Conservation (phyloP, 1,140 invertebrate genomes). For the Drosophila parabipectinata region DNA sequence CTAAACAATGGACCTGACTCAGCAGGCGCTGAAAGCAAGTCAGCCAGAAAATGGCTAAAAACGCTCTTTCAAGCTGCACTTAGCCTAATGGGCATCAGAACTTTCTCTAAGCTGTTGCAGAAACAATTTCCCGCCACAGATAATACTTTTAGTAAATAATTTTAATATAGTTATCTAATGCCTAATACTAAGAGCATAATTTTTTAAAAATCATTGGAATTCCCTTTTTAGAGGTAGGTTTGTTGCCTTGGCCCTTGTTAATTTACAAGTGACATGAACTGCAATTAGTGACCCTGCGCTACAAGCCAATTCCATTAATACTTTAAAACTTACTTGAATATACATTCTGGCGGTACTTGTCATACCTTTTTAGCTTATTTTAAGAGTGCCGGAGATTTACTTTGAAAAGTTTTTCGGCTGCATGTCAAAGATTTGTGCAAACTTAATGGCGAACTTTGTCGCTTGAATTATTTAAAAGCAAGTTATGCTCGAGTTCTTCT, state of each 20-base stretch:
- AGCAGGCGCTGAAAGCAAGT: conserved; percentile 20
- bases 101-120: not conserved
- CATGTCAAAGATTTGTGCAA: conserved; percentile 41
- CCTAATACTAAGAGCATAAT: too few species aligned
- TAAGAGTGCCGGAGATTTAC: conserved; percentile 8
- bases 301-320: conserved; percentile 17
- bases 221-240: not conserved
- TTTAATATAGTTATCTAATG: too few species aligned
- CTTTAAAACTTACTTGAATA: conserved; percentile 6
- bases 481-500: conserved; percentile 6
- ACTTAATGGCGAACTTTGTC: conserved; percentile 32
- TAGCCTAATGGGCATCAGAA: not conserved
- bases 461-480: conserved; percentile 41
- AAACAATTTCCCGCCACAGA: not conserved
- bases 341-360: not conserved
- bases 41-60: conserved; percentile 33
- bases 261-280: not conserved
- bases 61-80: not conserved
- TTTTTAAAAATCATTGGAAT: too few species aligned
- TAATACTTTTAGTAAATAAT: too few species aligned
- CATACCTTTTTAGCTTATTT: conserved; percentile 11
- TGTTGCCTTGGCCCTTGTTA: not conserved
- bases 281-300: conserved; percentile 16
- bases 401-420: conserved; percentile 29
- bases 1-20: conserved; percentile 42